phyloP scores from a whole-genome alignment of 2,888 invertebrate genomes.

The Eristalinus aeneus region DNA sequence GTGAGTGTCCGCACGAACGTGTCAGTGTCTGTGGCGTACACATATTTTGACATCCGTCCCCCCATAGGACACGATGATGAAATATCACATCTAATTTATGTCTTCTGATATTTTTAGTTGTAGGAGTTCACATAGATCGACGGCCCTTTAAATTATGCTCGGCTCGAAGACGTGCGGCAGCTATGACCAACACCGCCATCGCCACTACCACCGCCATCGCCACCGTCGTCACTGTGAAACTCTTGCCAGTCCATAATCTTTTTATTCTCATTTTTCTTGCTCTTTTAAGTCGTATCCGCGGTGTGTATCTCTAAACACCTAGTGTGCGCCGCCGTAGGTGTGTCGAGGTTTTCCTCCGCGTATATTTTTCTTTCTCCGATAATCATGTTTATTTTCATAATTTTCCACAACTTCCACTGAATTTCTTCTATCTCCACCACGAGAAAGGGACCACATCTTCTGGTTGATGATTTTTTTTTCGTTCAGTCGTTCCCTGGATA shows the following conservation, averaged over 20 bases:
- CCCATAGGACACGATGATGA: conserved; percentile 64
- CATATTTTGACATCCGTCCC: conserved; percentile 70
- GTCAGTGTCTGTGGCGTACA: conserved; percentile 24
- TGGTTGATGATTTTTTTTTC: conserved; percentile 9
- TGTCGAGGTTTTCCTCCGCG: conserved; percentile 42
- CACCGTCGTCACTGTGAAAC: conserved; percentile 10
- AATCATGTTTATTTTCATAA: conserved; percentile 70
- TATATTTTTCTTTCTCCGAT: conserved; percentile 66
- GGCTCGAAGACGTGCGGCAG: conserved; percentile 14
- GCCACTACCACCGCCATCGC: conserved; percentile 10
- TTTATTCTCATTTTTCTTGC: conserved; percentile 3
- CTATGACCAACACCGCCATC: not conserved
- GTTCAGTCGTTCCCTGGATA: not conserved
- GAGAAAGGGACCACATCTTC: conserved; percentile 36
- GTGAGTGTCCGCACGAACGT: not conserved
- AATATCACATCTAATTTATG: conserved; percentile 69
- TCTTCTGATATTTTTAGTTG: conserved; percentile 64
- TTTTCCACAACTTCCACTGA: conserved; percentile 68
- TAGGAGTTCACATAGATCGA: conserved; percentile 64
- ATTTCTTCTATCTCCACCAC: conserved; percentile 28
- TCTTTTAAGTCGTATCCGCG: conserved; percentile 60
- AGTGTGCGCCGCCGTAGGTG: conserved; percentile 49
- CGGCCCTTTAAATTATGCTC: conserved; percentile 61
- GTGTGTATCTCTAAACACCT: conserved; percentile 23
- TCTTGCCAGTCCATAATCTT: conserved; percentile 18